Evolutionary conservation across 1,140 invertebrate genomes (phyloP).

Genomic region (Leptinotarsa undecemlineata): DNA sequence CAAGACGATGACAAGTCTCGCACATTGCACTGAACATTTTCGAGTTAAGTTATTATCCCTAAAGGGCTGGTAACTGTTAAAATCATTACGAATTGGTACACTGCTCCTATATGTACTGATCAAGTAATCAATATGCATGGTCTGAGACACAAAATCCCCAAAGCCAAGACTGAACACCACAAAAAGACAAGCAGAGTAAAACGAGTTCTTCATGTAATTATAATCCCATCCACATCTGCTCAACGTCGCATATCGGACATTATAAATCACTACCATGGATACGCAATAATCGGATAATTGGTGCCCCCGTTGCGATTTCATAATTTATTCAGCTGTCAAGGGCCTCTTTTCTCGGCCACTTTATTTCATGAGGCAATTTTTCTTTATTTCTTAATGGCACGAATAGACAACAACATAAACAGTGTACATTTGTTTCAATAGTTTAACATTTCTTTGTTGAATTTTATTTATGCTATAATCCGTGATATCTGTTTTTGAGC

Average conservation of each 20-base stretch:
- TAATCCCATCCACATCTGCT: conserved; percentile 34
- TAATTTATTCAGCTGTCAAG: conserved; percentile 38
- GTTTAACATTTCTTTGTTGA: not conserved
- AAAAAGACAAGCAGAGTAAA: conserved; percentile 20
- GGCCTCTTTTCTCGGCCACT: conserved; percentile 17
- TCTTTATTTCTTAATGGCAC: conserved; percentile 10
- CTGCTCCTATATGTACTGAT: too few species aligned
- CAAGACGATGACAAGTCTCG: too few species aligned
- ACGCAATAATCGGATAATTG: conserved; percentile 45
- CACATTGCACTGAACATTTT: too few species aligned
- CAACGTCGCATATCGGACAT: conserved; percentile 32
- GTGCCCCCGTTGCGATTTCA: conserved; percentile 44
- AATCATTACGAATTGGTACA: too few species aligned
- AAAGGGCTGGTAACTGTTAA: too few species aligned
- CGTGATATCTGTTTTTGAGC: too few species aligned
- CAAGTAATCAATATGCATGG: too few species aligned
- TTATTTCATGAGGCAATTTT: conserved; percentile 10
- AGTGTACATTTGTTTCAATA: not conserved
- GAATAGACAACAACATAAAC: not conserved
- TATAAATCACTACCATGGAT: conserved; percentile 44
- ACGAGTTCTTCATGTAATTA: conserved; percentile 36
- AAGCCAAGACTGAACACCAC: not conserved
- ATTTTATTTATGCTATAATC: not conserved
- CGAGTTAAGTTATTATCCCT: too few species aligned
- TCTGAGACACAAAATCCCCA: not conserved